Conservation (phyloP, 2,113 vertebrate species). For the Jacana jacana region DNA sequence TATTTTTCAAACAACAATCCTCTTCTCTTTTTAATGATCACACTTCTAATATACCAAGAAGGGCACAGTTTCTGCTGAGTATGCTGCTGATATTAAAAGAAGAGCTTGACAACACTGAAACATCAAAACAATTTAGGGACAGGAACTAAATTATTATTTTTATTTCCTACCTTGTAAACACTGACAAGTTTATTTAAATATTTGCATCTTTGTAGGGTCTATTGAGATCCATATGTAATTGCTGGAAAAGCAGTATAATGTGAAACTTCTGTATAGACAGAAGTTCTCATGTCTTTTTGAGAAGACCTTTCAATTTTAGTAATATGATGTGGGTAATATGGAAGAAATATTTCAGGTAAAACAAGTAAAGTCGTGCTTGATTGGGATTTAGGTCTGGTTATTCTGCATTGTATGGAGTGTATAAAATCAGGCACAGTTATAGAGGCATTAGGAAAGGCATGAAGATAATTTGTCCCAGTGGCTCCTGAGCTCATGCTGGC, state of each 20-base stretch:
- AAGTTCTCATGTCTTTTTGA: neutral
- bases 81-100: neutral
- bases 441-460: neutral
- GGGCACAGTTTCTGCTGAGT: neutral
- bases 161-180: neutral
- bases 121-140: neutral
- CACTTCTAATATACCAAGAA: neutral
- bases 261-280: neutral
- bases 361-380: neutral
- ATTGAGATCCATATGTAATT: neutral
- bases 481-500: neutral
- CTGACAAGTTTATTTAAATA: neutral
- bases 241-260: neutral
- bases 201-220: neutral
- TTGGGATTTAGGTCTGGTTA: neutral
- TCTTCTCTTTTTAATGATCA: neutral
- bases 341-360: neutral
- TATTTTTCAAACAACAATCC: neutral
- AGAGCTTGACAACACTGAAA: neutral
- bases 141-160: neutral
- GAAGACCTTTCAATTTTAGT: neutral
- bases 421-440: neutral
- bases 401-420: neutral
- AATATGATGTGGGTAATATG: neutral
- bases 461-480: neutral